These are phyloP conservation scores for Microcebus griseorufus DNA, from an alignment of 2,113 vertebrate genomes.

Conservation along the genomic window DNA sequence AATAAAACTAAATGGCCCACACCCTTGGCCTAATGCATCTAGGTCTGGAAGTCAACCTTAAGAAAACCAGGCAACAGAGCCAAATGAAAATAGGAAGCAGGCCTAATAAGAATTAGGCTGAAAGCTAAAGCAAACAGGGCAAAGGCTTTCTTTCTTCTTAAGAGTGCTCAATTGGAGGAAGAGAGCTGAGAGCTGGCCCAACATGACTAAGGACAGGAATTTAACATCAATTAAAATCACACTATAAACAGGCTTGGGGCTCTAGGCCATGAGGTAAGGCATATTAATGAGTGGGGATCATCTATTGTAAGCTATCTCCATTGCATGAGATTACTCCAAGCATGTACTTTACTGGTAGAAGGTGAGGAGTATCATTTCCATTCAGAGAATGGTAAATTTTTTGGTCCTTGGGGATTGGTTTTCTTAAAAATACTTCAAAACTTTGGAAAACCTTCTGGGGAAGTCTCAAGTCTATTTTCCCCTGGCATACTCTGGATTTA, in stretches of 20 bases:
- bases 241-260: not conserved
- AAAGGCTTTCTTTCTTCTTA: slow-evolving; percentile 25
- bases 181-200: not conserved
- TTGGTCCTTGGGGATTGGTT: not conserved
- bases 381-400: not conserved
- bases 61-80: not conserved
- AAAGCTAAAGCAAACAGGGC: slow-evolving; percentile 1
- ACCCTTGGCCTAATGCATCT: not conserved
- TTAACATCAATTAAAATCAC: slow-evolving; percentile 18
- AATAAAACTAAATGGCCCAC: not conserved
- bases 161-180: not conserved
- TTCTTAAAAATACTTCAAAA: not conserved
- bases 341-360: not conserved
- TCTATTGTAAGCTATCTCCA: not conserved
- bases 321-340: not conserved
- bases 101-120: not conserved
- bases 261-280: not conserved
- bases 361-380: not conserved
- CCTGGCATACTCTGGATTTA: not conserved
- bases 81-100: slow-evolving; percentile 17
- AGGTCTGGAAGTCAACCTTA: not conserved
- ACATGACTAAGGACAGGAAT: not conserved
- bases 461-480: slow-evolving; percentile 1
- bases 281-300: not conserved
- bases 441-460: not conserved